These are phyloP conservation scores for Hippasteria phrygiana DNA, from an alignment of 53 echinoderm and acorn worm species.

Conservation along the genomic window DNA sequence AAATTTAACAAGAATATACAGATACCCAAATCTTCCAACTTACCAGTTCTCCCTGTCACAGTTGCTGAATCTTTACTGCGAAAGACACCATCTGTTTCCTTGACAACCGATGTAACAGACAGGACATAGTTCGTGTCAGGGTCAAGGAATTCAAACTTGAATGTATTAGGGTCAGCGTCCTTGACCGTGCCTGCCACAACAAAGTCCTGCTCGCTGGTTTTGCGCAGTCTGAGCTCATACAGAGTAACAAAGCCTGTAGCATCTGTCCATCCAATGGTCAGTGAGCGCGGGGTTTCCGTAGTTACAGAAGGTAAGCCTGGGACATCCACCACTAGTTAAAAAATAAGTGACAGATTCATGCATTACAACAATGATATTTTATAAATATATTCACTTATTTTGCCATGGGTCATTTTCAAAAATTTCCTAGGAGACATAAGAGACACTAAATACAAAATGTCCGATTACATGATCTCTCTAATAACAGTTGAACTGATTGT, in stretches of 20 bases:
- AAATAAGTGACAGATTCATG: background rate
- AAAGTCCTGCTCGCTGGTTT: background rate
- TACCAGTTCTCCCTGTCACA: slow-evolving; percentile 7
- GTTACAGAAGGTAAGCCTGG: background rate
- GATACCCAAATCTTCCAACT: slow-evolving; percentile 17
- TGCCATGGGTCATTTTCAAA: too few species aligned
- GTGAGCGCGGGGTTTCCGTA: background rate
- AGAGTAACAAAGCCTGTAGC: slow-evolving; percentile 19
- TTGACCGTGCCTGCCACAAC: slow-evolving; percentile 8
- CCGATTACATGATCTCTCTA: too few species aligned
- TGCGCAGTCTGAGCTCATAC: slow-evolving; percentile 25
- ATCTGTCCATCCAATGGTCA: background rate
- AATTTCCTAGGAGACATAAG: too few species aligned
- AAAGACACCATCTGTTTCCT: slow-evolving; percentile 28
- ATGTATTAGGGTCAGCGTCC: background rate
- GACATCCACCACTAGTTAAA: slow-evolving; percentile 32
- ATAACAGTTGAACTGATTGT: too few species aligned
- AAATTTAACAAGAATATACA: too few species aligned
- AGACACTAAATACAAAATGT: too few species aligned
- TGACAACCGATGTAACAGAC: slow-evolving; percentile 18
- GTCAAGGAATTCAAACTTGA: slow-evolving; percentile 7
- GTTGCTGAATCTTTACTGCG: background rate
- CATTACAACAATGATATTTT: too few species aligned
- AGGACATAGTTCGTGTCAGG: slow-evolving; percentile 39
- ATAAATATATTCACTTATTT: too few species aligned